Percentiles rank a stretch among this genome's conserved stretches.
Conservation (phyloP, 2,113 vertebrate species). For the Morone chrysops region DNA sequence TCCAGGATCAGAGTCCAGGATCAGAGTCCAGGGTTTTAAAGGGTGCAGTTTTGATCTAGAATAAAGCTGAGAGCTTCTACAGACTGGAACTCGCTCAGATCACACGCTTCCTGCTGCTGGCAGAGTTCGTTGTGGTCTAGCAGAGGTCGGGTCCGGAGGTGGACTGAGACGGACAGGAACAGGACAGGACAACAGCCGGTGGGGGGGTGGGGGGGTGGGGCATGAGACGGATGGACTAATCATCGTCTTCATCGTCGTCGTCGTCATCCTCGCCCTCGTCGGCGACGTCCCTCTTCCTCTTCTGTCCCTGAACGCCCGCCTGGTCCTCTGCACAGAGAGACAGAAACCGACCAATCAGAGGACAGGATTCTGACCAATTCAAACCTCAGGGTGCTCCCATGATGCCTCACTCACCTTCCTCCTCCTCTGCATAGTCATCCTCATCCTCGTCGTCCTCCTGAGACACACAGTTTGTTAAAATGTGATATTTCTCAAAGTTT, state of each 20-base stretch:
- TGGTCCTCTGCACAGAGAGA: conserved; percentile 58
- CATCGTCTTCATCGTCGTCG: conserved; percentile 67
- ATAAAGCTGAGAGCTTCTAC: conserved; percentile 54
- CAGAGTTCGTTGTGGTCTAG: conserved; percentile 11
- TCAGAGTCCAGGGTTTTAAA: conserved; percentile 35
- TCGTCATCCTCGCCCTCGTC: conserved; percentile 77
- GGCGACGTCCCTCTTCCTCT: conserved; percentile 75
- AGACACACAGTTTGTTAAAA: no score
- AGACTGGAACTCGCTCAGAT: no score
- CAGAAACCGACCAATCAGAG: conserved; percentile 35
- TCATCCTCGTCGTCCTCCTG: conserved; percentile 73
- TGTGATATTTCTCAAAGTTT: no score
- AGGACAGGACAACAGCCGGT: conserved; percentile 23
- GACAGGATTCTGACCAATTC: background rate
- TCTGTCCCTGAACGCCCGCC: conserved; percentile 56
- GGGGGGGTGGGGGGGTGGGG: no score
- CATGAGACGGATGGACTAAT: conserved; percentile 35
- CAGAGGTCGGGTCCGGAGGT: conserved; percentile 37
- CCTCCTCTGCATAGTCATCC: conserved; percentile 71
- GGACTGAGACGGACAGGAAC: conserved; percentile 45
- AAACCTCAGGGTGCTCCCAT: background rate
- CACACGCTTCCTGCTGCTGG: conserved; percentile 34
- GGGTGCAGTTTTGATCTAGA: conserved; percentile 57
- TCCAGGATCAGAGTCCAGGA: background rate
- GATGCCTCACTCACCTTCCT: conserved; percentile 67